These are phyloP conservation scores for Leptonema lineaticorne DNA, from an alignment of 1,140 invertebrate species.

Conservation along the genomic window DNA sequence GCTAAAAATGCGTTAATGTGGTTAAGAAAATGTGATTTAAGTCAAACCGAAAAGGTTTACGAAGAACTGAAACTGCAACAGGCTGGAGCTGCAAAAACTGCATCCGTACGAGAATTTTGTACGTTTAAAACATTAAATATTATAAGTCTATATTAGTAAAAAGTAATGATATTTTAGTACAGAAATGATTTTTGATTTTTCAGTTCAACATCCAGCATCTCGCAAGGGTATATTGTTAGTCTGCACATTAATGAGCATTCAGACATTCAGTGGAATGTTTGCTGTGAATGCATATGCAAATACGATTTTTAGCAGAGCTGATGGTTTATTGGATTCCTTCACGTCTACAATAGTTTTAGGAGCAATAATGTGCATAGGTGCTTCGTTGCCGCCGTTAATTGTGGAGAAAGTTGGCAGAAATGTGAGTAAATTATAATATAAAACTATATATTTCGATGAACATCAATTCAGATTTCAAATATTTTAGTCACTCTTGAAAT, in stretches of 20 bases:
- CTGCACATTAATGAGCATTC: background rate
- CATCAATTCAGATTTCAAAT: background rate
- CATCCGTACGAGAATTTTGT: constrained; percentile 32
- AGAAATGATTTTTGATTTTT: background rate
- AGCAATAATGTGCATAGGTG: constrained; percentile 52
- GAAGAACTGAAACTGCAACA: constrained; percentile 27
- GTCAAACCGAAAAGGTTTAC: constrained; percentile 1
- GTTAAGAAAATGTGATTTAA: constrained; percentile 23
- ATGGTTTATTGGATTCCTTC: constrained; percentile 52
- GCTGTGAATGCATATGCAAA: constrained; percentile 51
- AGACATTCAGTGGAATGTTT: constrained; percentile 35
- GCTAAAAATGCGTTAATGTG: constrained; percentile 25
- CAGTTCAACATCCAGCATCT: constrained; percentile 25
- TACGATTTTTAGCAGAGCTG: constrained; percentile 58
- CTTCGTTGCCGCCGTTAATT: constrained; percentile 54
- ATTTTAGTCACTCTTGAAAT: constrained; percentile 21
- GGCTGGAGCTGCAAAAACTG: constrained; percentile 32
- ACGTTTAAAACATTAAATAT: constrained; percentile 11
- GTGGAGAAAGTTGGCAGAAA: constrained; percentile 62
- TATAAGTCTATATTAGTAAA: background rate
- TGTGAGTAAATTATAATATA: constrained; percentile 10
- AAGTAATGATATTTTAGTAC: constrained; percentile 12
- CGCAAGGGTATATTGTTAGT: background rate
- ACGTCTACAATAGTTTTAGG: constrained; percentile 58
- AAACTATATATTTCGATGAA: background rate